Percentiles rank a stretch among this genome's conserved stretches.
These are phyloP conservation scores for Tipula unca DNA, from an alignment of 2,888 invertebrate genomes.

Conservation along the genomic window DNA sequence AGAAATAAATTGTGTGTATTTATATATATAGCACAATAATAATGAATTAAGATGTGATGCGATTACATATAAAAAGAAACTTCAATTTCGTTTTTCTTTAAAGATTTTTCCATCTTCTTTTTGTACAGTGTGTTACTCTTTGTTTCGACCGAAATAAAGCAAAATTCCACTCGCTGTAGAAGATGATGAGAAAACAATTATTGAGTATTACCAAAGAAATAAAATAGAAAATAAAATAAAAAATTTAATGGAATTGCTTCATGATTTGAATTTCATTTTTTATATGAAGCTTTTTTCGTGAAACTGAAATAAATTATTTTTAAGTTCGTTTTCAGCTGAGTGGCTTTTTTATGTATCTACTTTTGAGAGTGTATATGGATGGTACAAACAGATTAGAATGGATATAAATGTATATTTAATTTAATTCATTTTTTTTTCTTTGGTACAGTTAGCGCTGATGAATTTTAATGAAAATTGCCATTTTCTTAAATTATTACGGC, in stretches of 20 bases:
- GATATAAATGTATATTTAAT: background rate
- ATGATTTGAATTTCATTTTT: background rate
- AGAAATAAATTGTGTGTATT: background rate
- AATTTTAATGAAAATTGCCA: background rate
- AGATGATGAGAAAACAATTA: background rate
- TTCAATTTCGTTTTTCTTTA: background rate
- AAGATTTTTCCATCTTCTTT: background rate
- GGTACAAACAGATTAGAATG: background rate
- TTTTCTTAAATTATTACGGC: background rate
- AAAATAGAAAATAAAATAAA: background rate
- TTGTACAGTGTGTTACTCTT: background rate
- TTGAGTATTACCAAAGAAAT: background rate
- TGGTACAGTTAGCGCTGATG: background rate
- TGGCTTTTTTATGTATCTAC: background rate
- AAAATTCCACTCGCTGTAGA: background rate
- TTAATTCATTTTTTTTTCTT: background rate
- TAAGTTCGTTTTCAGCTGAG: background rate
- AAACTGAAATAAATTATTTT: background rate
- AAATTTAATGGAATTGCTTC: background rate
- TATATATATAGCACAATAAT: background rate
- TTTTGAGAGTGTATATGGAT: background rate
- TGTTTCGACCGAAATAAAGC: background rate
- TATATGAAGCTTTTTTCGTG: background rate
- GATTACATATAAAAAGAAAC: background rate
- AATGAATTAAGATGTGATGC: background rate